Evolutionary conservation across 2,888 invertebrate species (phyloP).

Genomic region (Scaptomyza flava): DNA sequence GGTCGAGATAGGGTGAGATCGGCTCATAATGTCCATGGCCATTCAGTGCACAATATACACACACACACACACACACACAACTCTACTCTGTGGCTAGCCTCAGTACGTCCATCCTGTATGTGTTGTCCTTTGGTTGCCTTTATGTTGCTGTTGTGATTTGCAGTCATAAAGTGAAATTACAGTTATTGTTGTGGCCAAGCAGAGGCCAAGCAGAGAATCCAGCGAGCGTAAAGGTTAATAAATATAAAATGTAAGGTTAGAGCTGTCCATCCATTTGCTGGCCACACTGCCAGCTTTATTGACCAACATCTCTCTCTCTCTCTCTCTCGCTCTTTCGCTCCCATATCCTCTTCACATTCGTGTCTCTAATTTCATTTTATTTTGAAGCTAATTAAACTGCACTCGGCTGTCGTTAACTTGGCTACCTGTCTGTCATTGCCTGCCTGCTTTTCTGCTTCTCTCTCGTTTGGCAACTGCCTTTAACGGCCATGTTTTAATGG

Average conservation of each 20-base stretch:
- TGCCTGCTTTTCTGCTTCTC: slow-evolving; percentile 2
- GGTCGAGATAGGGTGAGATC: slow-evolving; percentile 32
- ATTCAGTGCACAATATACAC: slow-evolving; percentile 49
- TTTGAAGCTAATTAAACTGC: slow-evolving; percentile 77
- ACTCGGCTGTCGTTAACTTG: slow-evolving; percentile 62
- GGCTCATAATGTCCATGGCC: slow-evolving; percentile 55
- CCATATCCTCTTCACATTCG: neutral
- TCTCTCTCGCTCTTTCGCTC: neutral
- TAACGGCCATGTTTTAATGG: slow-evolving; percentile 38
- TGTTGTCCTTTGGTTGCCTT: slow-evolving; percentile 61
- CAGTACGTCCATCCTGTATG: slow-evolving; percentile 24
- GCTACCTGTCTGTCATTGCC: slow-evolving; percentile 51
- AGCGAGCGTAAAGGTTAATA: slow-evolving; percentile 68
- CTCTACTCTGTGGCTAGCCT: slow-evolving; percentile 33
- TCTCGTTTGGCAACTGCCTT: slow-evolving; percentile 37
- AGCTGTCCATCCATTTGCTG: slow-evolving; percentile 45
- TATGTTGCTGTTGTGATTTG: slow-evolving; percentile 79
- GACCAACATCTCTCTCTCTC: slow-evolving; percentile 6
- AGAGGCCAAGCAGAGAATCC: slow-evolving; percentile 15
- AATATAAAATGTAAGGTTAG: slow-evolving; percentile 75
- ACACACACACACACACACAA: slow-evolving; percentile 5
- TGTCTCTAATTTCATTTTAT: slow-evolving; percentile 67
- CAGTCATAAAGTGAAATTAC: slow-evolving; percentile 81
- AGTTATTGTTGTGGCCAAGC: slow-evolving; percentile 69
- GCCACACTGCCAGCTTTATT: slow-evolving; percentile 32